A percentile compares a stretch with the other conserved stretches of the same genome.
Conservation (phyloP, 2,113 vertebrate genomes). For the Columba livia region DNA sequence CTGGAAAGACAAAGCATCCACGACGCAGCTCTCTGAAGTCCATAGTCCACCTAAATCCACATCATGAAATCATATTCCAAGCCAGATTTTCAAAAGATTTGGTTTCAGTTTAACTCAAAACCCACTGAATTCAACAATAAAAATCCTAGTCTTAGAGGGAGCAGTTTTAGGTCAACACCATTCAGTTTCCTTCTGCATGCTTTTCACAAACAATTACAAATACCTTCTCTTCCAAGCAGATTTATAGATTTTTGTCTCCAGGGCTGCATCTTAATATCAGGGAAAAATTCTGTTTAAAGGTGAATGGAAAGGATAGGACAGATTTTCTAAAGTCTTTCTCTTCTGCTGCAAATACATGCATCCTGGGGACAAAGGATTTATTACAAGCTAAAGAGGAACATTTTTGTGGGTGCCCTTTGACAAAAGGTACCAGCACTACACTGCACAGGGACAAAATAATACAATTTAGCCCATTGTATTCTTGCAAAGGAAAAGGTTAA, state of each 20-base stretch:
- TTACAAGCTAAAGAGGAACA: conserved; percentile 5
- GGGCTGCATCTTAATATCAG: not conserved
- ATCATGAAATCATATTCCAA: not conserved
- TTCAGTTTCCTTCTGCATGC: not conserved
- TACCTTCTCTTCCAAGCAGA: not conserved
- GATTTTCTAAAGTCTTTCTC: not conserved
- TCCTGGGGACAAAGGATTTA: conserved; percentile 17
- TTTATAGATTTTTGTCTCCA: not conserved
- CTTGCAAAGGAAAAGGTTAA: conserved; percentile 8
- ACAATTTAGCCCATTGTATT: conserved; percentile 35
- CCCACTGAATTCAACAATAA: not conserved
- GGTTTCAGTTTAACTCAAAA: not conserved
- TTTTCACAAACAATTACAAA: not conserved
- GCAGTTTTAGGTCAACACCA: not conserved
- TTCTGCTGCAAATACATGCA: not conserved
- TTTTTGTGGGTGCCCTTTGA: conserved; percentile 36
- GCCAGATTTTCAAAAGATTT: not conserved
- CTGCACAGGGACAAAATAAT: not conserved
- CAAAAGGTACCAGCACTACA: not conserved
- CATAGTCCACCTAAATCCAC: not conserved
- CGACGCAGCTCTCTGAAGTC: not conserved
- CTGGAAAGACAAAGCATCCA: not conserved
- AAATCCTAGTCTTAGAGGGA: not conserved
- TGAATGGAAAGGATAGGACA: not conserved
- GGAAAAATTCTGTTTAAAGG: not conserved